Evolutionary conservation across 2,113 vertebrate genomes (phyloP).

Genomic region (Phalacrocorax brasilianus): DNA sequence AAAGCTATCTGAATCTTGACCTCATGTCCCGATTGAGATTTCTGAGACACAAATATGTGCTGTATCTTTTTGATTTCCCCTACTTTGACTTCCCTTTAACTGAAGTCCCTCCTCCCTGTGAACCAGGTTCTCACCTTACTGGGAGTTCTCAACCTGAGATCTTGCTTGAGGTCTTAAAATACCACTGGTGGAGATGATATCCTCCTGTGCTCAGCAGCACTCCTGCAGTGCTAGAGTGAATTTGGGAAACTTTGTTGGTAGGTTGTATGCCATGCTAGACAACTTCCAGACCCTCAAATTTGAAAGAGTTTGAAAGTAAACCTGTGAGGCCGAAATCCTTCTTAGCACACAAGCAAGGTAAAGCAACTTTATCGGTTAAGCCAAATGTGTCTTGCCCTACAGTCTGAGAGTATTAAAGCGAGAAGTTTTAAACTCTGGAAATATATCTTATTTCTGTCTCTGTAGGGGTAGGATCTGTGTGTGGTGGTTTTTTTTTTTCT

Average conservation of each 20-base stretch:
- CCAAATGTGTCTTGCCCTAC: not conserved
- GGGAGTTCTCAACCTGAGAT: not conserved
- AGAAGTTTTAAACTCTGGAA: not conserved
- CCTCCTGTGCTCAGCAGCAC: not conserved
- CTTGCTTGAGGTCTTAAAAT: not conserved
- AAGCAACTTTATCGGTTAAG: not conserved
- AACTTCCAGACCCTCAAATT: not conserved
- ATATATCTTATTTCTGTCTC: not conserved
- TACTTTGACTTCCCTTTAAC: not conserved
- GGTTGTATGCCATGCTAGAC: not conserved
- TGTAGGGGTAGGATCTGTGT: not conserved
- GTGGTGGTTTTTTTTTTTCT: not conserved
- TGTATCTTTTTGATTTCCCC: not conserved
- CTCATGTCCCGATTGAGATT: accelerated
- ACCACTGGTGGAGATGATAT: not conserved
- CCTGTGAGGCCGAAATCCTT: not conserved
- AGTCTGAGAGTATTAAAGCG: not conserved
- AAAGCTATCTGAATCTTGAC: not conserved
- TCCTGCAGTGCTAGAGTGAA: not conserved
- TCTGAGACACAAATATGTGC: accelerated
- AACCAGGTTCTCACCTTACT: not conserved
- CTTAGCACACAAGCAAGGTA: not conserved
- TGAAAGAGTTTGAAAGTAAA: not conserved
- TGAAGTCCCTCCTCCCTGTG: not conserved
- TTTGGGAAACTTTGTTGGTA: not conserved